A percentile compares a stretch with the other conserved stretches of the same genome.
Evolutionary conservation across 2,113 vertebrate species (phyloP).

Genomic region (Pelobates fuscus): DNA sequence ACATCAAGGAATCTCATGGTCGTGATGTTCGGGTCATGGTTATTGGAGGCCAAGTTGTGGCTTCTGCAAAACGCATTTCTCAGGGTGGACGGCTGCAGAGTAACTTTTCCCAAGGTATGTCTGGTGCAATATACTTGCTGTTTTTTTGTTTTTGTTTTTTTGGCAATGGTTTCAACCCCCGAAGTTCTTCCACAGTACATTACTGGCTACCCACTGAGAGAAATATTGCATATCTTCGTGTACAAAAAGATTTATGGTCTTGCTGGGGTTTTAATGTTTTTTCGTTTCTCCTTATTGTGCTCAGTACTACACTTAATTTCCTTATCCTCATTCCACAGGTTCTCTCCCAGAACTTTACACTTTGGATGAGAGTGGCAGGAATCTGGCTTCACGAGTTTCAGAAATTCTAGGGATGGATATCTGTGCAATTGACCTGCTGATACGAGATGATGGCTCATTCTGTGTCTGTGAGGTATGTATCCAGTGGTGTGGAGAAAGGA

Average conservation of each 20-base stretch:
- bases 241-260: too few relatives aligned
- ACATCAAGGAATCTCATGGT: not conserved
- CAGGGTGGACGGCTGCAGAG: not conserved
- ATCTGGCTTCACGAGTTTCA: not conserved
- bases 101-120: not conserved
- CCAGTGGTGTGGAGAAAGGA: too few relatives aligned
- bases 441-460: not conserved
- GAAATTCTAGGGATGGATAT: not conserved
- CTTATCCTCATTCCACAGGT: not conserved
- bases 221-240: too few relatives aligned
- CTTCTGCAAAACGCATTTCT: not conserved
- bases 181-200: too few relatives aligned
- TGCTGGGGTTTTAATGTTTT: too few relatives aligned
- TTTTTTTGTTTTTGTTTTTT: too few relatives aligned
- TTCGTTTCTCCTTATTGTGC: too few relatives aligned
- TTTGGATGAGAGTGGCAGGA: not conserved
- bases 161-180: too few relatives aligned
- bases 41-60: not conserved
- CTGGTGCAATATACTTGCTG: too few relatives aligned
- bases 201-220: too few relatives aligned
- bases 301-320: too few relatives aligned
- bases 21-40: not conserved
- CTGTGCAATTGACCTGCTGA: not conserved
- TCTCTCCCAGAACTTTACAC: not conserved
- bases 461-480: too few relatives aligned